These are phyloP conservation scores for Dusona sp. DNA, from an alignment of 2,888 invertebrate species.

Conservation along the genomic window DNA sequence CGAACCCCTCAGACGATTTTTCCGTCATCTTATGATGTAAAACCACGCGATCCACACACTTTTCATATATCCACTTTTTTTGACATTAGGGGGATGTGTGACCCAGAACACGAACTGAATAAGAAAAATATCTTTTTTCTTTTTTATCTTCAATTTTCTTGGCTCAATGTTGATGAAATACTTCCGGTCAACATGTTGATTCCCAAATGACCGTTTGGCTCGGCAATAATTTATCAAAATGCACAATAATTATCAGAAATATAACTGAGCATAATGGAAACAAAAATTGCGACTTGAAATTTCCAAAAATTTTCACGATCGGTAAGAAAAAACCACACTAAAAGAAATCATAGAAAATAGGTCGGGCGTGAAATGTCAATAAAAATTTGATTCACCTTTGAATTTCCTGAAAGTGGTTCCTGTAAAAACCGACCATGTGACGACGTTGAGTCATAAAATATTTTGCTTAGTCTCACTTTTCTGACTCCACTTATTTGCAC, in stretches of 20 bases:
- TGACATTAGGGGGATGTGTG: not conserved
- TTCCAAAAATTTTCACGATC: not conserved
- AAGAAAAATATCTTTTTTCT: not conserved
- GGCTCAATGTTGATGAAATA: not conserved
- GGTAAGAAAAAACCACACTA: not conserved
- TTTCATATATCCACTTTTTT: slow-evolving; percentile 18
- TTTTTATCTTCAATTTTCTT: not conserved
- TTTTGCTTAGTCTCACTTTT: not conserved
- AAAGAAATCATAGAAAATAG: not conserved
- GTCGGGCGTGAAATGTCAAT: not conserved
- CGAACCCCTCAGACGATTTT: slow-evolving; percentile 4
- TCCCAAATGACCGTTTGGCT: not conserved
- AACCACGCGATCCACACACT: slow-evolving; percentile 20
- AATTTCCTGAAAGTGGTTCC: slow-evolving; percentile 7
- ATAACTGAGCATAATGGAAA: not conserved
- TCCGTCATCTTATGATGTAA: slow-evolving; percentile 14
- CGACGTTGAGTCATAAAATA: slow-evolving; percentile 21
- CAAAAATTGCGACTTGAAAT: not conserved
- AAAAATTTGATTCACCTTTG: slow-evolving; percentile 12
- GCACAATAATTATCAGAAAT: not conserved
- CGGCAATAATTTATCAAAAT: not conserved
- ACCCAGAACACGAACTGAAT: not conserved
- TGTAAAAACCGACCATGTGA: not conserved
- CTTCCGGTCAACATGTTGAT: not conserved
- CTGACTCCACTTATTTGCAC: slow-evolving; percentile 13